Evolutionary conservation across 2,113 vertebrate species (phyloP), one percentile per base, ranked within the genome.

Genomic region (Heliornis fulica): DNA sequence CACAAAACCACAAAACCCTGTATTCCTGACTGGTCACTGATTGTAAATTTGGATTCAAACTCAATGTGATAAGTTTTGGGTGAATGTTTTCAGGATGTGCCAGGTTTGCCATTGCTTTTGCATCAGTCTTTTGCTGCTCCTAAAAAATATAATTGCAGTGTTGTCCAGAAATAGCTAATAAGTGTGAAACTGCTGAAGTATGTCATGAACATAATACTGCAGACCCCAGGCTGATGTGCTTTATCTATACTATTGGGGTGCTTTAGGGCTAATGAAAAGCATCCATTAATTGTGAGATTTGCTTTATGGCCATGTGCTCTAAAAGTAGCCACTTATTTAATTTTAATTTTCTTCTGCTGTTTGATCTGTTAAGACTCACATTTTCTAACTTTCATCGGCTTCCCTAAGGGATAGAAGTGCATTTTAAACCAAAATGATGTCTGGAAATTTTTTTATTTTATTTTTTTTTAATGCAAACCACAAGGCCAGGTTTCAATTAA

Each of bases 341-440:
- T 90, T 96, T 94, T 91, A 56, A 90, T 93, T 94, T 77, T 53
- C 70, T 89, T 64, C 56, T 84, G 38, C 18, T 91, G 53, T 85
- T 91, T 79, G 57, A 95, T 90, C 70, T 76, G 65, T 76, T 91
- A 90, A 82, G 63, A 63, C 15, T 85, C 74, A n/a, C 48, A 64
- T 70, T 94, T 91, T 84, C 43, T 53, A 79, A 22, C 11, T 92
- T 88, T 69, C 59, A 45, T 69, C 41, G 40, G 57, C 57, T 72
- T 46, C 63, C 75, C 71, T 69, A 36, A 59, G 71, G 70, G 59
- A 56, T 41, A 18, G 10, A 80, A 88, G 46, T 36, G 20, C 36
- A 23, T 79, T 88, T 93, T 34, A 80, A 93, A 90, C 28, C 5
- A 29, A 90, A 94, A 74, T 54, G 25, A 83, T 64, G 50, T 56